phyloP scores from a whole-genome alignment of 2,888 invertebrate species.

The Fissipunctia ypsillon region DNA sequence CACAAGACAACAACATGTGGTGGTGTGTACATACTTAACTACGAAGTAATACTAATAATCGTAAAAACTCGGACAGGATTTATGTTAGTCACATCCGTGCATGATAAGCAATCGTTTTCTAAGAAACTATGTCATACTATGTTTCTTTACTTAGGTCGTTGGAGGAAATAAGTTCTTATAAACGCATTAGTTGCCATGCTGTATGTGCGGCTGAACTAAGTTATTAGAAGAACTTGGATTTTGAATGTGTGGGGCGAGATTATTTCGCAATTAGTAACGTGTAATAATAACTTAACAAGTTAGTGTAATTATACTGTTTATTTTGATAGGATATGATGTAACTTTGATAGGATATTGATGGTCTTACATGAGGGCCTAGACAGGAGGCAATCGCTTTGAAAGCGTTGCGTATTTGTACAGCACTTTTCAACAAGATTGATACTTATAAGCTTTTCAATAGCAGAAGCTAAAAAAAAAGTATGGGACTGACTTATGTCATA shows the following conservation, averaged over 20 bases:
- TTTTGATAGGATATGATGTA: slow-evolving; percentile 13
- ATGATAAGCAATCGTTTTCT: slow-evolving; percentile 76
- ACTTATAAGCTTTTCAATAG: too few relatives aligned
- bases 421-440: too few relatives aligned
- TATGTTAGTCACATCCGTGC: slow-evolving; percentile 77
- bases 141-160: slow-evolving; percentile 62
- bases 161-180: slow-evolving; percentile 69
- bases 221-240: slow-evolving; percentile 57
- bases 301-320: slow-evolving; percentile 12
- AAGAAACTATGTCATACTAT: slow-evolving; percentile 72
- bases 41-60: slow-evolving; percentile 58
- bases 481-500: too few relatives aligned
- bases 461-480: too few relatives aligned
- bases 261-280: slow-evolving; percentile 46
- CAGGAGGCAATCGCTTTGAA: too few relatives aligned
- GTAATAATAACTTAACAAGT: not conserved
- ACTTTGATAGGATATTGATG: not conserved
- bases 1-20: slow-evolving; percentile 33
- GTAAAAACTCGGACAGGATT: slow-evolving; percentile 71
- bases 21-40: slow-evolving; percentile 52
- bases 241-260: slow-evolving; percentile 40
- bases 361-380: too few relatives aligned
- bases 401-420: too few relatives aligned
- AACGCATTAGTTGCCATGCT: slow-evolving; percentile 62
- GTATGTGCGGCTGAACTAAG: slow-evolving; percentile 36